Conservation (phyloP, 2,113 vertebrate species). For the Lophius piscatorius region DNA sequence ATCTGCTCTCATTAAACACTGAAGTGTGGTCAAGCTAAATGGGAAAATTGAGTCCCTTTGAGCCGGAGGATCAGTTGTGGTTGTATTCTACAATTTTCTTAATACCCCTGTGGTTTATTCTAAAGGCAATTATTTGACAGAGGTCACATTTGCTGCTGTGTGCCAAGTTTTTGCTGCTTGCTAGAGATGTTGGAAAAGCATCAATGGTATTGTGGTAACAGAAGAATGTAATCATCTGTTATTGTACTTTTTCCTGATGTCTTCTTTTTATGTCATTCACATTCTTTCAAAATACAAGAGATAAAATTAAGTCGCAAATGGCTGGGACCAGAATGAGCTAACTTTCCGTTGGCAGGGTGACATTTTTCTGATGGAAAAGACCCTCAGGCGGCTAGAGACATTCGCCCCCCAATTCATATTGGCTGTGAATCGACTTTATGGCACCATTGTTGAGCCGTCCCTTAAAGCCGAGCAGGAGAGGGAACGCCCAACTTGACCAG, state of each 20-base stretch:
- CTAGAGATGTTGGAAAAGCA: slow-evolving; percentile 54
- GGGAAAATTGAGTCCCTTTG: slow-evolving; percentile 55
- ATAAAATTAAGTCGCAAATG: slow-evolving; percentile 64
- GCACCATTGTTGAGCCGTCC: slow-evolving; percentile 65
- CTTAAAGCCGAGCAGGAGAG: slow-evolving; percentile 28
- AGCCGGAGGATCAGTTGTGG: slow-evolving; percentile 52
- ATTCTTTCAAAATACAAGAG: slow-evolving; percentile 44
- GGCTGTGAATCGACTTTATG: slow-evolving; percentile 65
- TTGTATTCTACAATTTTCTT: slow-evolving; percentile 61
- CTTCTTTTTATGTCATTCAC: slow-evolving; percentile 14
- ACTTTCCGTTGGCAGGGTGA: slow-evolving; percentile 45
- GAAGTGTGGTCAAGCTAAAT: slow-evolving; percentile 38
- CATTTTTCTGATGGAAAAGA: slow-evolving; percentile 40
- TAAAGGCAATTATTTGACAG: slow-evolving; percentile 32
- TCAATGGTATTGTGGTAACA: slow-evolving; percentile 41
- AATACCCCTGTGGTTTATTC: slow-evolving; percentile 55
- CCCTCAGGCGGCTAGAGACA: slow-evolving; percentile 65
- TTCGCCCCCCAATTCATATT: slow-evolving; percentile 60
- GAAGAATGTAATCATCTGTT: slow-evolving; percentile 18
- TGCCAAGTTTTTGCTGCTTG: slow-evolving; percentile 37
- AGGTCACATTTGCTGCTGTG: slow-evolving; percentile 27
- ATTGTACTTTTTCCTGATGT: slow-evolving; percentile 23
- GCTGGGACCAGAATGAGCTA: slow-evolving; percentile 70
- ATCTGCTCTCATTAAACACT: slow-evolving; percentile 41
- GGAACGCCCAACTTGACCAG: slow-evolving; percentile 50